Base-by-base conservation (phyloP, 2,113 vertebrate species). In the Oncorhynchus clarkii region DNA sequence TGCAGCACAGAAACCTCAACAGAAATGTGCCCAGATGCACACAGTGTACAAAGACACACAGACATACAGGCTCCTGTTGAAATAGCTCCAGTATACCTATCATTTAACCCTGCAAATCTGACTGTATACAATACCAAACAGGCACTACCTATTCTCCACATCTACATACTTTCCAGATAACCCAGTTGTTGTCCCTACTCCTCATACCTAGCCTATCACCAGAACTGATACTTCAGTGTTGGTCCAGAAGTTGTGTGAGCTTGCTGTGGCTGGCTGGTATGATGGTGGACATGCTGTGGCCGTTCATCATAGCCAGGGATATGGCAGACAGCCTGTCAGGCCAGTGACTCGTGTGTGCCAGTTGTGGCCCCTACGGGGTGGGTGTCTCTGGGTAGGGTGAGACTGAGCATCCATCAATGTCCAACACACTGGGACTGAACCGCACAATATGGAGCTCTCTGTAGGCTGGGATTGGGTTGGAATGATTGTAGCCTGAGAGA, bases 231-330 rank as follows among this genome's bases (percentile, higher is more conserved):
- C 49, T 66, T 26, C 49, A 62, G 18, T 2, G 67, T 20, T 29
- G 18, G 75, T 74, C 67, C 82, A 86, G 79, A 87, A 86, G 77
- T 84, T 85, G 73, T 84, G 82, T 76, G 75, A 84, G 73, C 79
- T 76, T 72, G 48, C 29, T 59, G 73, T 54, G 39, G 51, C 39
- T 76, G 78, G 67, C 57, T 45, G 22, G 59, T 22, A 22, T 62
- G 59, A 62, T 62, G 59, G 59, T 22, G 77, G 77, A 77, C 79
- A 74, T 74, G 79, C 75, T 65, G 2, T 1, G 80, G 77, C 84
- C 84, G 88, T 90, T 82, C 84, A 90, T 91, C 88, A 90, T 78
- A 60, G 78, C 75, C 18, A 74, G 64, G 26, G 39, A 45, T 9
- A 45, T 45, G 39, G 39, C 39, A 45, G 39, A 45, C 39, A 45